Base-by-base conservation (phyloP, 2,888 invertebrate species). In the Neocrepidodera transversa region DNA sequence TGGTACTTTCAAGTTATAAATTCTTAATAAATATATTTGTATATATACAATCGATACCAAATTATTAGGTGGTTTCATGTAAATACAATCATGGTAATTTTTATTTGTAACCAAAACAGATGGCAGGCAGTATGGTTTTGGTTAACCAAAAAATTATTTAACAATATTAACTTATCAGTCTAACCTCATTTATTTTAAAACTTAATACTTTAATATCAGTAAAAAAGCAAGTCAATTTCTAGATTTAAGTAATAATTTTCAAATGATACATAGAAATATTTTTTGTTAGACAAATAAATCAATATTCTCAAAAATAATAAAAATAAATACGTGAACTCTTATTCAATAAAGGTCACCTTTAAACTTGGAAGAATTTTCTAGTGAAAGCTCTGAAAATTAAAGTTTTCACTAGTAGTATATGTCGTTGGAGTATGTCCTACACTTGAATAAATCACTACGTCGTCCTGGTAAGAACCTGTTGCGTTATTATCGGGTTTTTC, bases 401-500 rank as follows among this genome's bases (percentile, higher is more conserved):
- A 66, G 26, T 60, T 63, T 47, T 66, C 66, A 45, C 62, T 66
- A 23, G 58, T 53, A 2, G 66, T 66, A 16, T 61, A 64, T 10
- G 66, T 66, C 7, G 66, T 66, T 16, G 64, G 49, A n/a, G 66
- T 66, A 23, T 66, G 66, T 4, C 60, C 64, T 4, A 64, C 64
- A 38, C 55, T 63, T 10, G 66, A 66, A 57, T 62, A 66, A 20
- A 65, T 63, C 7, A 66, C 66, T 1, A 64, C 58, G 6, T 47
- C 57, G 28, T 66, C 63, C 42, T 66, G 63, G 50, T 55, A 64
- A 18, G 62, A 57, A 18, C 42, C 32, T 7, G 48, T 52, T 4
- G 52, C 55, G 36, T 58, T 54, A n/a, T 52, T 60, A 13, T 63
- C 67, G 18, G 65, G 61, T 51, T 69, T 69, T 13, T 65, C 68